These are phyloP conservation scores for Anabacerthia variegaticeps DNA, from an alignment of 2,797 vertebrate genomes.

Conservation along the genomic window DNA sequence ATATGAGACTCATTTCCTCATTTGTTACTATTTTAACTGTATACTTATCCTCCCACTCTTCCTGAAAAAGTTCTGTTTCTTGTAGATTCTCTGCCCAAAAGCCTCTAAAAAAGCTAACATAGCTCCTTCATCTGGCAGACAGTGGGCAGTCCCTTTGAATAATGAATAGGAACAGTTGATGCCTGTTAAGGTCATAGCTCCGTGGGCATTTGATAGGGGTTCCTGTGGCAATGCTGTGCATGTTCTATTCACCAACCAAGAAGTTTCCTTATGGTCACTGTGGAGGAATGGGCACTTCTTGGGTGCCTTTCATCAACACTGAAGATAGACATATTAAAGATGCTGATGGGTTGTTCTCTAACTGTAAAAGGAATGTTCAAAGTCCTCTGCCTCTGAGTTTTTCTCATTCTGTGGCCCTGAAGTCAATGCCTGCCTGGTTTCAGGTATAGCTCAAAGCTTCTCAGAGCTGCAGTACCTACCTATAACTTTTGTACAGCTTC, in stretches of 20 bases:
- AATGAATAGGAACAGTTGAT: not conserved
- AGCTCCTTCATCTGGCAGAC: not conserved
- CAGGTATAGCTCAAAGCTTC: not conserved
- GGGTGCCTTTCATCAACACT: not conserved
- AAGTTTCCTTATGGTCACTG: not conserved
- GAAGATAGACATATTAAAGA: not conserved
- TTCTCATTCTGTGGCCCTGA: not conserved
- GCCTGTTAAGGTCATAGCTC: not conserved
- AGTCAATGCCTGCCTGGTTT: not conserved
- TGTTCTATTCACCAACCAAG: not conserved
- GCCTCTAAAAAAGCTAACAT: not conserved
- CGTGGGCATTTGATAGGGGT: not conserved
- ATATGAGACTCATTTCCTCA: slow-evolving; percentile 34
- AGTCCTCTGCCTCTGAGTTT: not conserved
- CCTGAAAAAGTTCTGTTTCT: slow-evolving; percentile 23
- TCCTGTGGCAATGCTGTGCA: not conserved
- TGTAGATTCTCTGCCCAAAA: not conserved
- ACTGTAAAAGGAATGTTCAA: not conserved
- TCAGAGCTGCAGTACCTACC: not conserved
- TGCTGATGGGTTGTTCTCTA: not conserved
- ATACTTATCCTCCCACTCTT: slow-evolving; percentile 55
- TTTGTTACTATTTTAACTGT: slow-evolving; percentile 40
- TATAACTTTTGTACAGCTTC: not conserved
- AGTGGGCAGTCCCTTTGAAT: not conserved
- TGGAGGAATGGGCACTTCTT: not conserved